Evolutionary conservation across 2,113 vertebrate species (phyloP).

Genomic region (Atrichornis clamosus): DNA sequence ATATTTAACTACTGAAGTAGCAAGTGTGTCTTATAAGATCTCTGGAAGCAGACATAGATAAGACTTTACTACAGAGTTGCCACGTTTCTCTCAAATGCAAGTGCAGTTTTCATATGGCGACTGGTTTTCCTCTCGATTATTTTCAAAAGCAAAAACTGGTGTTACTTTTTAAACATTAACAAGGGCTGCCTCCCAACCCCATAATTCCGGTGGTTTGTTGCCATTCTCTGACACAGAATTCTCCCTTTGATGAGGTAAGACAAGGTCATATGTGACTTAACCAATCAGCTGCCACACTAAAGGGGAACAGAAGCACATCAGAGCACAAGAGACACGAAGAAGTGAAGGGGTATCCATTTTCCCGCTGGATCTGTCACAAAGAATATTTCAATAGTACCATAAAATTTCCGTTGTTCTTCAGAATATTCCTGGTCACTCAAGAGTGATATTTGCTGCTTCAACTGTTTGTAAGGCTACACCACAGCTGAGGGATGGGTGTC

Average conservation of each 20-base stretch:
- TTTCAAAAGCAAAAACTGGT: neutral
- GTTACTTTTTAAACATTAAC: neutral
- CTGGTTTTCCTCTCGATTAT: neutral
- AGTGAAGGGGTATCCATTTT: neutral
- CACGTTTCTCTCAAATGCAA: accelerated
- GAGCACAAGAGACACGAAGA: accelerated
- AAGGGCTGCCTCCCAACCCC: accelerated
- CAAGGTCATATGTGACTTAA: neutral
- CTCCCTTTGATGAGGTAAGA: neutral
- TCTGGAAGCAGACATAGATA: neutral
- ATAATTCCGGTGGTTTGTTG: neutral
- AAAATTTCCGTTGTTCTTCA: neutral
- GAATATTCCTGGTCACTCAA: neutral
- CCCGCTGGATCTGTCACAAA: neutral
- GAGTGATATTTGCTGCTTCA: neutral
- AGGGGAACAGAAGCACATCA: neutral
- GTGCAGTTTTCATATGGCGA: neutral
- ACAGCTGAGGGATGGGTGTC: neutral
- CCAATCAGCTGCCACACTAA: neutral
- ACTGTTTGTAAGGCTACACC: neutral
- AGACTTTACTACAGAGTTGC: neutral
- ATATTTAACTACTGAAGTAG: neutral
- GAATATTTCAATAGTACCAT: neutral
- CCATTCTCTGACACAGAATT: neutral
- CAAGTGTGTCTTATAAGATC: neutral